A percentile compares a stretch with the other conserved stretches of the same genome.
phyloP scores from a whole-genome alignment of 2,888 invertebrate genomes.

The Cantharis flavilabris region DNA sequence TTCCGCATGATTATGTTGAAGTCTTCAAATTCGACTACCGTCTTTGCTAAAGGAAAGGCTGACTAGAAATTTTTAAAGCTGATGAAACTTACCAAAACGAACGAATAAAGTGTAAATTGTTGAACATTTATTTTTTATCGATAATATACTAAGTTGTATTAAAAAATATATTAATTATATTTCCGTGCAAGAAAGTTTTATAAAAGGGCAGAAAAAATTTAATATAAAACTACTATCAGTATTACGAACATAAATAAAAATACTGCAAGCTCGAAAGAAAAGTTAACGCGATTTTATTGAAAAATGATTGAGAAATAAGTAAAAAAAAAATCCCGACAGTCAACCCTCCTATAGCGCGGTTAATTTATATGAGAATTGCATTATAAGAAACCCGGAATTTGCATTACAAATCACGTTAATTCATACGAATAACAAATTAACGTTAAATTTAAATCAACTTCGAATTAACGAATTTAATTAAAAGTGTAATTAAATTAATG shows the following conservation, averaged over 20 bases:
- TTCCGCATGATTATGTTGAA: slow-evolving; percentile 13
- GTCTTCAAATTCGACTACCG: slow-evolving; percentile 10
- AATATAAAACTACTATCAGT: not conserved
- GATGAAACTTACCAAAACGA: not conserved
- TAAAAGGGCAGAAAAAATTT: not conserved
- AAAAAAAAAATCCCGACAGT: not conserved
- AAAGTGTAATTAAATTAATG: no score
- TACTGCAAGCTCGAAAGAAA: not conserved
- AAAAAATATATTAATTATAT: not conserved
- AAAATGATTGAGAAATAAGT: not conserved
- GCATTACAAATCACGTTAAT: no score
- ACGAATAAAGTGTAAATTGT: not conserved
- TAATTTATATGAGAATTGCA: no score
- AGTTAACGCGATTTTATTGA: not conserved
- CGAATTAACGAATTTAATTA: no score
- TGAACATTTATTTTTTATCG: not conserved
- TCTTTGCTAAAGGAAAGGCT: not conserved
- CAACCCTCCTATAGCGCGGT: no score
- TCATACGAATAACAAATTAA: no score
- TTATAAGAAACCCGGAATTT: no score
- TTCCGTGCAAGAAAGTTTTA: not conserved
- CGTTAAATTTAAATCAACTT: no score
- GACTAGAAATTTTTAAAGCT: not conserved
- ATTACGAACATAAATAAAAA: not conserved
- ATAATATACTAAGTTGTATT: not conserved